Evolutionary conservation across 2,888 invertebrate genomes (phyloP).

Genomic region (Drosophila ezoana): DNA sequence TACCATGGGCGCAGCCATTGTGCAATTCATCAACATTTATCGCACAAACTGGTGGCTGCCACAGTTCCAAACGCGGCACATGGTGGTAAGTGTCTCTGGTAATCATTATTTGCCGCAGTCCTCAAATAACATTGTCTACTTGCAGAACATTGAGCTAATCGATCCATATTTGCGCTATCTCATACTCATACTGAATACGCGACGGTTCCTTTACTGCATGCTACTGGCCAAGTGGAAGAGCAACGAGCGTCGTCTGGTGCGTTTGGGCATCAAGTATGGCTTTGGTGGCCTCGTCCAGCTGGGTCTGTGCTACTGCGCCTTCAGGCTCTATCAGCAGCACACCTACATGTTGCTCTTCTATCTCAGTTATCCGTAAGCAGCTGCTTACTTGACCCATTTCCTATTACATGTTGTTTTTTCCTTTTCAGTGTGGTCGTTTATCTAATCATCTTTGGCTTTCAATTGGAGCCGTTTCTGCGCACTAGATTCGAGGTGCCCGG

Average conservation of each 20-base stretch:
- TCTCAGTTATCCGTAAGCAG: slow-evolving; percentile 95
- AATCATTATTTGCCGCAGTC: too few species aligned
- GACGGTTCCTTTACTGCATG: slow-evolving; percentile 91
- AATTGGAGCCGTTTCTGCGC: slow-evolving; percentile 91
- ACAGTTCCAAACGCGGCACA: slow-evolving; percentile 94
- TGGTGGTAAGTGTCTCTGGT: slow-evolving; percentile 88
- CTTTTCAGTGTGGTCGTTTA: slow-evolving; percentile 89
- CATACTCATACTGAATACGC: slow-evolving; percentile 91
- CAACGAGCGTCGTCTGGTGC: slow-evolving; percentile 80
- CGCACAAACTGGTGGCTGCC: slow-evolving; percentile 99
- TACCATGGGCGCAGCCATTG: slow-evolving; percentile 90
- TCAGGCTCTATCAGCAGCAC: slow-evolving; percentile 90
- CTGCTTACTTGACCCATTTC: neutral
- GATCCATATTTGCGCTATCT: slow-evolving; percentile 94
- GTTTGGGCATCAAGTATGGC: slow-evolving; percentile 70
- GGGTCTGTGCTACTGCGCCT: slow-evolving; percentile 89
- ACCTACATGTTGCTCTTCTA: slow-evolving; percentile 92
- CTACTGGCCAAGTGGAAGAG: slow-evolving; percentile 83
- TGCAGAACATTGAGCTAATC: slow-evolving; percentile 96
- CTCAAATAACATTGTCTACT: neutral
- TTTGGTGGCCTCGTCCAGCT: slow-evolving; percentile 87
- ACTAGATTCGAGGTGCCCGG: slow-evolving; percentile 83
- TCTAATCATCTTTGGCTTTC: slow-evolving; percentile 92
- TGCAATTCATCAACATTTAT: slow-evolving; percentile 98
- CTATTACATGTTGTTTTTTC: neutral